These are phyloP conservation scores for Acanthacorydalis orientalis DNA, from an alignment of 2,888 invertebrate genomes.

Conservation along the genomic window DNA sequence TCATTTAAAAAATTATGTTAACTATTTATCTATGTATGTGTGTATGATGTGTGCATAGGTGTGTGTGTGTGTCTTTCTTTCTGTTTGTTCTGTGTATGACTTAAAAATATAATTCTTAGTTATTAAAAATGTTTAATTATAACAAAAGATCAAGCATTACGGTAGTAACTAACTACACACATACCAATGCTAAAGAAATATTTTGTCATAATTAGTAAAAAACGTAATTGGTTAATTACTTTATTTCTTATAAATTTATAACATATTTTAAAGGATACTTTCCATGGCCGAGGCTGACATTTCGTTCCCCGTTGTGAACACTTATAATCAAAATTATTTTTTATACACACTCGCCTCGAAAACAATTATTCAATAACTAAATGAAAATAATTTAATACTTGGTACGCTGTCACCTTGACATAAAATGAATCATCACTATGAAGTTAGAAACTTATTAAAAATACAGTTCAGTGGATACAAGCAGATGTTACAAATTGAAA, in stretches of 20 bases:
- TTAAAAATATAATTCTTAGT: too few relatives aligned
- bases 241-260: slow-evolving; percentile 4
- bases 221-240: not conserved
- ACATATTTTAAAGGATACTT: slow-evolving; percentile 54
- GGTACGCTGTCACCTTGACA: slow-evolving; percentile 5
- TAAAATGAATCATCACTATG: not conserved
- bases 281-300: slow-evolving; percentile 81
- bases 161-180: too few relatives aligned
- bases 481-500: too few relatives aligned
- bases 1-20: too few relatives aligned
- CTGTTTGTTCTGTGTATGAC: too few relatives aligned
- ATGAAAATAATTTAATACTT: not conserved
- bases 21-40: too few relatives aligned
- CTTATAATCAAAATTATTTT: slow-evolving; percentile 7
- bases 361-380: not conserved
- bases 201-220: not conserved
- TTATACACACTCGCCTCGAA: not conserved
- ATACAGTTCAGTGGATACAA: not conserved
- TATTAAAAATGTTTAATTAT: too few relatives aligned
- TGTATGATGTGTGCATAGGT: too few relatives aligned
- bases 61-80: too few relatives aligned
- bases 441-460: not conserved
- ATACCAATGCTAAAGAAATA: too few relatives aligned
- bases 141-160: too few relatives aligned
- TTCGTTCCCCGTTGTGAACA: slow-evolving; percentile 64